phyloP scores from a whole-genome alignment of 2,888 invertebrate genomes.

The Cephus sareptanus region DNA sequence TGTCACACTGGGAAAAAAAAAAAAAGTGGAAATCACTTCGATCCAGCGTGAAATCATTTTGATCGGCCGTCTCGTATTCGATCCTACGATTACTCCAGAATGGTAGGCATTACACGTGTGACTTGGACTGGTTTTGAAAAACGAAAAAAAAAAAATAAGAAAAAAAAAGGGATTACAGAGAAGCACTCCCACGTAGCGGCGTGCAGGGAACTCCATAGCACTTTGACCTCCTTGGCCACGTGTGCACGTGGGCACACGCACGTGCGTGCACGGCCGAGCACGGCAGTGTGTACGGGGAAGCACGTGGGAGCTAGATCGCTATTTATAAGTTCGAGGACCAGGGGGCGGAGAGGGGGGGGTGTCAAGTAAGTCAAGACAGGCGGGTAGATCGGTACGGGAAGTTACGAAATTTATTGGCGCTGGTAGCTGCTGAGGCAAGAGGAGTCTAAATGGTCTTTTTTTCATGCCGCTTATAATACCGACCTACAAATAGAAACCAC shows the following conservation, averaged over 20 bases:
- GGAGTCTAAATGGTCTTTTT: not conserved
- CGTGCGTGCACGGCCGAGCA: not conserved
- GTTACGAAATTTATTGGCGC: constrained; percentile 9
- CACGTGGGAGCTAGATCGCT: constrained; percentile 11
- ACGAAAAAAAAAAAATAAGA: not conserved
- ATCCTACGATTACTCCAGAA: too few species aligned
- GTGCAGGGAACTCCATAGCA: too few species aligned
- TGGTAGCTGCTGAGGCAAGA: constrained; percentile 1
- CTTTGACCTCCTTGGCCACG: constrained; percentile 4
- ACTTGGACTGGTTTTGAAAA: not conserved
- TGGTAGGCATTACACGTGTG: too few species aligned
- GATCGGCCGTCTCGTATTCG: too few species aligned
- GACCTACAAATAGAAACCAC: not conserved
- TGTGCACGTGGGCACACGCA: not conserved
- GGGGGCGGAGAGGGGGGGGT: constrained; percentile 3
- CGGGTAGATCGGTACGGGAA: not conserved
- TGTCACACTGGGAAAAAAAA: too few species aligned
- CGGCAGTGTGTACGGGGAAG: not conserved
- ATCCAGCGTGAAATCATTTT: too few species aligned
- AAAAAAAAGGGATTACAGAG: too few species aligned
- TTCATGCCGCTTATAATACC: not conserved
- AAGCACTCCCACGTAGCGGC: too few species aligned
- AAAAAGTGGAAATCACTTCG: too few species aligned
- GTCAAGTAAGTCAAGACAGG: not conserved
- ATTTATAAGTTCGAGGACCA: constrained; percentile 15